phyloP scores from a whole-genome alignment of 2,113 vertebrate species.

The Anguilla japonica region DNA sequence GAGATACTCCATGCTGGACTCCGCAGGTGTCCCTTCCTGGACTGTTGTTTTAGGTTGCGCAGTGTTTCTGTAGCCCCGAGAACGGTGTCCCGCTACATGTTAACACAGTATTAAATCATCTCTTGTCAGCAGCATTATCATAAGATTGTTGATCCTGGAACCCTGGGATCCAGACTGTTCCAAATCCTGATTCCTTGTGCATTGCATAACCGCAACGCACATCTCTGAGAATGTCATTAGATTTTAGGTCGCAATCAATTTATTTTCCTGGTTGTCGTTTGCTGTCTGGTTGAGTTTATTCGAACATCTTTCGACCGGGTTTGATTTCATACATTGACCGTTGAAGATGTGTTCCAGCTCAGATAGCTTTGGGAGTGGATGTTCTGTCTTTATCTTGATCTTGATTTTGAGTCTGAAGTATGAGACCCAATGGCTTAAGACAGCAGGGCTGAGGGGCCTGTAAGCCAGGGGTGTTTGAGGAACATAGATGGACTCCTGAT shows the following conservation, averaged over 20 bases:
- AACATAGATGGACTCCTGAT: background rate
- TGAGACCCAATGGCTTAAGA: background rate
- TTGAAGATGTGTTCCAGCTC: too few species aligned
- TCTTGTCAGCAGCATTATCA: constrained; percentile 52
- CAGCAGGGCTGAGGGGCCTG: background rate
- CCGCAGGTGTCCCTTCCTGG: constrained; percentile 31
- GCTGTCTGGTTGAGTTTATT: background rate
- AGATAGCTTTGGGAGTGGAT: background rate
- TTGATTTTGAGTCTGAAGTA: background rate
- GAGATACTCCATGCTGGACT: constrained; percentile 40
- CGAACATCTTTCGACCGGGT: background rate
- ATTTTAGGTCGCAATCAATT: background rate
- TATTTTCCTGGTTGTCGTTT: background rate
- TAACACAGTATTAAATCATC: constrained; percentile 53
- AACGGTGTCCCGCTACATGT: constrained; percentile 49
- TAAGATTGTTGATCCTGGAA: constrained; percentile 54
- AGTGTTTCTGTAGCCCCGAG: constrained; percentile 51
- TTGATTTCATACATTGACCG: background rate
- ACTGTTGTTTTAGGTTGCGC: constrained; percentile 32
- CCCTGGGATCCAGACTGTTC: constrained; percentile 26
- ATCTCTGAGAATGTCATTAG: background rate
- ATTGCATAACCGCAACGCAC: background rate
- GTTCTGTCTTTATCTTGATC: background rate
- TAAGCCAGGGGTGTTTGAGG: background rate
- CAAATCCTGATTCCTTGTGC: background rate